Conservation (phyloP, 53 echinoderm and acorn worm genomes). For the Arbacia lixula region DNA sequence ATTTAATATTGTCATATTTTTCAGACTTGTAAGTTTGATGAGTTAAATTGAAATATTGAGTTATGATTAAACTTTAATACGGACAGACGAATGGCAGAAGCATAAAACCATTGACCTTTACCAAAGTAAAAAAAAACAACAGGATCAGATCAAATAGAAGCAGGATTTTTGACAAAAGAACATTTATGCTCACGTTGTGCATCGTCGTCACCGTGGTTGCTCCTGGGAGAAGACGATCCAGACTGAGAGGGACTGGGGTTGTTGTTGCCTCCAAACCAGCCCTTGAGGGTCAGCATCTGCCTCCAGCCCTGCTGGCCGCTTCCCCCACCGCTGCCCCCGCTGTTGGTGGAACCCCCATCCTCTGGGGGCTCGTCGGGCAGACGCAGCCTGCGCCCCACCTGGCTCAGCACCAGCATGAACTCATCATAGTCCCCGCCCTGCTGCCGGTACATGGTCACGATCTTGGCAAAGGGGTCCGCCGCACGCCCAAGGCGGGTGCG, state of each 20-base stretch:
- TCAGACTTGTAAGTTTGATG: no score
- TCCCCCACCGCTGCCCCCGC: not conserved
- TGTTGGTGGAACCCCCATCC: constrained; percentile 20
- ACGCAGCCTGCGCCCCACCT: constrained; percentile 81
- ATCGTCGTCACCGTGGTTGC: constrained; percentile 64
- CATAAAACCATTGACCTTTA: no score
- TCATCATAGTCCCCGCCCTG: constrained; percentile 80
- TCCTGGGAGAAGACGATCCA: constrained; percentile 54
- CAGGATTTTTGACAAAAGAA: no score
- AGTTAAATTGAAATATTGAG: no score
- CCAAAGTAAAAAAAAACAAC: no score
- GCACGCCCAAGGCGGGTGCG: constrained; percentile 72
- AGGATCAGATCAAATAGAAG: no score
- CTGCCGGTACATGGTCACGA: constrained; percentile 78
- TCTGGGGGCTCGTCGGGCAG: constrained; percentile 54
- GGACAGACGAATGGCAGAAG: no score
- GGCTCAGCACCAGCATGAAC: constrained; percentile 75
- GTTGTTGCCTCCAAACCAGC: constrained; percentile 68
- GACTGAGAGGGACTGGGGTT: constrained; percentile 48
- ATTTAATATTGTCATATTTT: no score
- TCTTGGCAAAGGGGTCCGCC: constrained; percentile 75
- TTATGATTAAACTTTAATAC: no score
- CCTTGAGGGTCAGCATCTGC: constrained; percentile 63
- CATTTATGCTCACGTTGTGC: constrained; percentile 72
- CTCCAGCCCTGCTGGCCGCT: constrained; percentile 41